Base-by-base conservation (phyloP, 2,888 invertebrate species). In the Drosophila hamatofila region DNA sequence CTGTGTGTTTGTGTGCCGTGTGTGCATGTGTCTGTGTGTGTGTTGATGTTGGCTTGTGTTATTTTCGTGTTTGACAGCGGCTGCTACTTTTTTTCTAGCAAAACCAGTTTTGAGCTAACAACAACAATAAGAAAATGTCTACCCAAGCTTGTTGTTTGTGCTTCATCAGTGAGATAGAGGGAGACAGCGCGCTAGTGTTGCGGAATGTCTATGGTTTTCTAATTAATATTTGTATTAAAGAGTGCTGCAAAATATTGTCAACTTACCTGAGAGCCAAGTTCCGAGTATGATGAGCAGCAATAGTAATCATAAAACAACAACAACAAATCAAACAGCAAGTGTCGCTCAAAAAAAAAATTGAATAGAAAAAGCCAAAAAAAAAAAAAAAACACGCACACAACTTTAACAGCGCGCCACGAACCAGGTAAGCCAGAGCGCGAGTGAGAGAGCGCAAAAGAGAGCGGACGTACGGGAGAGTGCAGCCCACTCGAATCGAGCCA, bases 91-190 rank as follows among this genome's bases (percentile, higher is more conserved):
- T 55, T 55, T 56, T 64, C 74, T 74, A 76, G 63, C 65, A 71
- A 84, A 84, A 86, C 84, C 84, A 66, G 84, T 86, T 83, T 85
- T 78, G 56, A 71, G 75, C 64, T 63, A 39, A 75, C 58, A 66
- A 64, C 69, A 41, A 41, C 75, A 75, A 51, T 33, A 51, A 65
- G 58, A 78, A 76, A 77, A 73, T 67, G 62, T 77, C 70, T 63
- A 65, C 73, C 69, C 60, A 75, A 66, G 60, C 56, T 63, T 35
- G 57, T 59, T 67, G 54, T 46, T 55, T 27, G 46, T 48, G 55
- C 33, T 39, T 52, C 37, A 23, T 41, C n/a, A 56, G 41, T 18
- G 42, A 54, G 56, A 23, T 27, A 59, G 41, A 57, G 39, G 21
- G 57, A 55, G 39, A 57, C 18, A 51, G 39, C 23, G 56, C 12